Evolutionary conservation across 2,797 vertebrate genomes (phyloP), one percentile per base, ranked within the genome.

Genomic region (Monodelphis domestica): DNA sequence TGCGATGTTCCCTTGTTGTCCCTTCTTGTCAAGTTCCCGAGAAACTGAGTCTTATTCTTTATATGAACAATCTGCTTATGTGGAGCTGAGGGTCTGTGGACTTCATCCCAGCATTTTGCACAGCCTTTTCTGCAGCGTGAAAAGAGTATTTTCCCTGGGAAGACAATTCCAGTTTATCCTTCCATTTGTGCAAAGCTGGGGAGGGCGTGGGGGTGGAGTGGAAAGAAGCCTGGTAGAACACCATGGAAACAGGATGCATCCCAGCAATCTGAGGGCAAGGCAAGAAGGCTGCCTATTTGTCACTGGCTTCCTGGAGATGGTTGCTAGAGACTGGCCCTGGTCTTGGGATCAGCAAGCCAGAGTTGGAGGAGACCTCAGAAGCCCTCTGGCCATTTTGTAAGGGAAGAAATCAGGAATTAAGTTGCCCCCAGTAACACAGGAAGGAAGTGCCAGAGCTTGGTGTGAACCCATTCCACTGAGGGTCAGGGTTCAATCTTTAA

Each of bases 1-100:
- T 53, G 56, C 17, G 63, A 26, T 2, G 33, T 30, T 38, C 14
- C 78, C 70, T 63, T 54, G 28, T 38, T 33, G 11, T 55, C 54
- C 53, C 51, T 1, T 15, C 89, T 53, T 59, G 21, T 5, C 9
- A 59, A 78, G 4, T 5, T 6, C 15, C 54, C 87, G 28, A 1
- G 59, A 51, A 78, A 30, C 59, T 0, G 11, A 0, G 1, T 53
- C 3, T 0, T 0, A 12, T 33, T 1, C 1, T n/a, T 15, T 29
- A 1, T 7, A 0, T 0, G 53, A n/a, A 70, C 57, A 84, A 0
- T 0, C 11, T 5, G 1, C 56, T 92, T 5, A 0, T 45, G 91
- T 9, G n/a, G 11, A 56, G 33, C 45, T 29, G 0, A 1, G 1
- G 26, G 54, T 90, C 91, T 54, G 88, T 54, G 3, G 5, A 15